Base-by-base conservation (phyloP, 37 sponge, comb jelly and placozoan species). In the Diacarnus erythraeanus region DNA sequence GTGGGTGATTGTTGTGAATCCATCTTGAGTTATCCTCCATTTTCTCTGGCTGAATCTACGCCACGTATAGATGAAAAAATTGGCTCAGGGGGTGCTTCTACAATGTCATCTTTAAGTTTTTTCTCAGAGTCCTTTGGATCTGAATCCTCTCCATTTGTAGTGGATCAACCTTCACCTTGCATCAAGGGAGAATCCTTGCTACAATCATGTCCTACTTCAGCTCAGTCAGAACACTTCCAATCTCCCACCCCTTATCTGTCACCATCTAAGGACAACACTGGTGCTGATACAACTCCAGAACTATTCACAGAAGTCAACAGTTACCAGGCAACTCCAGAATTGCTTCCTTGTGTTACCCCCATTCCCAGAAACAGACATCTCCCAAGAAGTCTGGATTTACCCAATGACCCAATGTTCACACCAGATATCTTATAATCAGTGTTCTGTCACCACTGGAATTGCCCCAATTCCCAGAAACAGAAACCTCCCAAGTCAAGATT, bases 1-100 rank as follows among this genome's bases (percentile, higher is more conserved):
- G 61, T 60, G 27, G 61, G 61, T n/a, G 61, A 60, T 60, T 17
- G 61, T 6, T 60, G 61, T 60, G 21, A 60, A 60, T n/a, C 61
- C 61, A 60, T 60, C 22, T 60, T 60, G 22, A 60, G 61, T 17
- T 60, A 60, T 17, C 61, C 61, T 60, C 61, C 61, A 21, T 60
- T 60, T 17, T 60, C 26, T 25, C 21, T 5, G 4, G 3, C 9
- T 60, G 10, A 15, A 47, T 15, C 6, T 15, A 15, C 51, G 6
- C 51, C 6, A 47, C 12, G 51, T 47, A 47, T 12, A 6, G 51
- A 47, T 12, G 51, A 47, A 6, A 47, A 47, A 47, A n/a, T n/a
- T n/a, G 51, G 12, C 12, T 6, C 6, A 47, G 51, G 51, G 6
- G 10, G 10, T 15, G 51, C 12, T 12, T 15, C 51, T 47, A 6